Evolutionary conservation across 2,888 invertebrate genomes (phyloP).

Genomic region (Patella depressa): DNA sequence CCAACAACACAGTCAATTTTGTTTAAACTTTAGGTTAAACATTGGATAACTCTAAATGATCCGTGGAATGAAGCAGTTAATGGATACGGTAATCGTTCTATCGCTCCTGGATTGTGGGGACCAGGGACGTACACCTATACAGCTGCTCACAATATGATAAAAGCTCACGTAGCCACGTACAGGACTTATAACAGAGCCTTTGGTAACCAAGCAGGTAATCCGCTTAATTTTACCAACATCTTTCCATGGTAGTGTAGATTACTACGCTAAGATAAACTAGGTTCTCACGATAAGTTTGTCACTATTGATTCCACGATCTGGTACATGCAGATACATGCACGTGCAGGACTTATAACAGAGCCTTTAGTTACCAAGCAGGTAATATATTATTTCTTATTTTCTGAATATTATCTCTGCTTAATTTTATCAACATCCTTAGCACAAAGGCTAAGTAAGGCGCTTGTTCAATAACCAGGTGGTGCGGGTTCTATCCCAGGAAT

Average conservation of each 20-base stretch:
- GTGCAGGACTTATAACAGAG: neutral
- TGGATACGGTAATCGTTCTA: slow-evolving; percentile 38
- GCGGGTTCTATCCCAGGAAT: too few relatives aligned
- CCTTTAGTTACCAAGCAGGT: neutral
- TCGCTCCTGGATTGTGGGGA: neutral
- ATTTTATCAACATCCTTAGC: neutral
- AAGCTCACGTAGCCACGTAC: neutral
- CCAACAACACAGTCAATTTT: neutral
- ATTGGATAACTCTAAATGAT: neutral
- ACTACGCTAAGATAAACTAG: too few relatives aligned
- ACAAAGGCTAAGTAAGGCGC: neutral
- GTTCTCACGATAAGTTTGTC: too few relatives aligned
- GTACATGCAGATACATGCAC: too few relatives aligned
- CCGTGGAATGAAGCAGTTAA: slow-evolving; percentile 10
- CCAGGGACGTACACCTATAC: neutral
- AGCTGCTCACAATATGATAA: neutral
- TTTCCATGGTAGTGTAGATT: too few relatives aligned
- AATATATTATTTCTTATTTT: neutral
- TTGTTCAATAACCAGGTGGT: too few relatives aligned
- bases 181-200: neutral
- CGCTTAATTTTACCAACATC: neutral
- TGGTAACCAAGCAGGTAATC: neutral
- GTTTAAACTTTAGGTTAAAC: slow-evolving; percentile 6
- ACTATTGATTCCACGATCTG: too few relatives aligned
- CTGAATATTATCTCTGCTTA: neutral